These are phyloP conservation scores for Nephrocerus scutellatus DNA, from an alignment of 2,888 invertebrate species.

Conservation along the genomic window DNA sequence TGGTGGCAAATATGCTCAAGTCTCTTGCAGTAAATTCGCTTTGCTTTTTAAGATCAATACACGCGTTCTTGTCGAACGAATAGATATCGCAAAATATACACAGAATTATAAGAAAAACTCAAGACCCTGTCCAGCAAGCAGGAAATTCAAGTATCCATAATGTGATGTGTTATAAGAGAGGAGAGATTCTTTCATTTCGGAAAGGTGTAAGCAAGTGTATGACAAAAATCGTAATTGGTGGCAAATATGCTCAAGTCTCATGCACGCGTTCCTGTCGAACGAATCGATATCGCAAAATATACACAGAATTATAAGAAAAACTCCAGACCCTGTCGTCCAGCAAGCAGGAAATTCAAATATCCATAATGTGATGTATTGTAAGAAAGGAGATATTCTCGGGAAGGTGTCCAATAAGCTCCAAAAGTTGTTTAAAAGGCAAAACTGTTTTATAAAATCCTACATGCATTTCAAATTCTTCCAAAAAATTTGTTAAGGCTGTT, in stretches of 20 bases:
- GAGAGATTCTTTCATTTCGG: constrained; percentile 2
- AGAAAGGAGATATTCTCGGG: constrained; percentile 3
- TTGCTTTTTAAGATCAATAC: constrained; percentile 29
- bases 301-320: constrained; percentile 19
- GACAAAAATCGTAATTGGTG: constrained; percentile 2
- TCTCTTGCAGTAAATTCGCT: constrained; percentile 30
- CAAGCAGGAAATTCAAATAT: constrained; percentile 26
- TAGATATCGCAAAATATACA: constrained; percentile 12
- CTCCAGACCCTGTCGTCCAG: constrained; percentile 29
- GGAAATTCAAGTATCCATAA: constrained; percentile 24
- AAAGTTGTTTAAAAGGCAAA: too few species aligned
- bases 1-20: constrained; percentile 24
- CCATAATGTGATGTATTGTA: constrained; percentile 13
- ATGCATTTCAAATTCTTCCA: too few species aligned
- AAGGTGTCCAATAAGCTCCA: too few species aligned
- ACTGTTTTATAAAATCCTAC: too few species aligned
- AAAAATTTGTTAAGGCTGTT: too few species aligned
- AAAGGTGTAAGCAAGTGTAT: constrained; percentile 1
- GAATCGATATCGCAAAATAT: constrained; percentile 15
- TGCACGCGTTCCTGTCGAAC: constrained; percentile 15
- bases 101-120: constrained; percentile 20
- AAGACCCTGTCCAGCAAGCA: constrained; percentile 31
- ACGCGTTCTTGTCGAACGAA: constrained; percentile 24
- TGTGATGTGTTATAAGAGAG: constrained; percentile 11
- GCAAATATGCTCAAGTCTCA: constrained; percentile 1